Base-by-base conservation (phyloP, 30 jellyfish, hydroid and myxozoan genomes). In the Pelagia noctiluca region DNA sequence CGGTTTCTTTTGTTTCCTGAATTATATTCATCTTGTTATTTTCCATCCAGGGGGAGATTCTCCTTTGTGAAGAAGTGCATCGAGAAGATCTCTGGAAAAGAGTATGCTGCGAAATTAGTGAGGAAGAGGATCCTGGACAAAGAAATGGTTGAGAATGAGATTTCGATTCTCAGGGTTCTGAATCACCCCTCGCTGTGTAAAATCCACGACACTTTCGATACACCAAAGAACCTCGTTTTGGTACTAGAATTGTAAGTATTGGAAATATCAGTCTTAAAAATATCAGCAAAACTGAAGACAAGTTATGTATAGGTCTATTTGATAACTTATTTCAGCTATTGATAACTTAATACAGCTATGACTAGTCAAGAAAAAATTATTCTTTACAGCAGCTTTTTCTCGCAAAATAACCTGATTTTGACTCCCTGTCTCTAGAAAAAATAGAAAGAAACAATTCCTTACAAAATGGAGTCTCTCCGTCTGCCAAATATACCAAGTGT, bases 61-160 rank as follows among this genome's bases (percentile, higher is more conserved):
- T 95, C 99, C 0, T 25, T 89, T n/a, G 99, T 95, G 63, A 95
- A 95, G 83, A 89, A 96, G 48, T 95, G 99, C 91, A 86, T 95
- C 18, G 96, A 84, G 46, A 95, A 95, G 63, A 30, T 85, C 12
- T 57, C 97, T 19, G 92, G 94, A 18, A 73, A 54, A 66, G 99
- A 88, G 62, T 95, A 67, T 66, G 99, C 99, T 0, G 99, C 99
- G 16, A 95, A 95, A 37, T 74, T 95, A 2, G 93, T 95, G 35
- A 96, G 91, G 46, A 95, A 97, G 66, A 96, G 99, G n/a, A 82
- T 88, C 28, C 77, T 95, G 57, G 89, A 73, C 50, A 88, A 90
- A 80, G 99, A 95, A 77, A 77, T 90, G 66, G 99, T 95, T 49
- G 99, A 88, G 79, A 89, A 96, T 32, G 99, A 95, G 52, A 89